These are phyloP conservation scores for Cyclophora punctaria DNA, from an alignment of 2,888 invertebrate genomes.

Conservation along the genomic window DNA sequence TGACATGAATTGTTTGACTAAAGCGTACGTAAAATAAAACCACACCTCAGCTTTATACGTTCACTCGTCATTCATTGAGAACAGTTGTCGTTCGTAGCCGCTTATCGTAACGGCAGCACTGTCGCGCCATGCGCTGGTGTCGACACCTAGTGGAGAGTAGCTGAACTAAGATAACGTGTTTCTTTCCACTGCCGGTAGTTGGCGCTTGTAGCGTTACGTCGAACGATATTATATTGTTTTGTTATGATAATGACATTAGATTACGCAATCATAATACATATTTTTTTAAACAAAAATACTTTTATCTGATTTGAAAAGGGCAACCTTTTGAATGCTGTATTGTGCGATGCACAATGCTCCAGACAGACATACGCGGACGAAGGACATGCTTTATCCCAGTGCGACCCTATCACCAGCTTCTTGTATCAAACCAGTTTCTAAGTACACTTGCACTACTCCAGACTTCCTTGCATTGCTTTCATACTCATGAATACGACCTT, in stretches of 20 bases:
- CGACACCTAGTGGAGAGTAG: constrained; percentile 65
- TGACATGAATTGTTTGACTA: constrained; percentile 39
- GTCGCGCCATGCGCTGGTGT: constrained; percentile 16
- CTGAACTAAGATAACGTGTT: constrained; percentile 34
- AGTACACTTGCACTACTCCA: constrained; percentile 55
- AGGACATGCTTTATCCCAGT: constrained; percentile 50
- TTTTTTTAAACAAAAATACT: background rate
- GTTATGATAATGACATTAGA: no score
- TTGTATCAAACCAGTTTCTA: constrained; percentile 43
- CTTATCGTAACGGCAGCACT: constrained; percentile 36
- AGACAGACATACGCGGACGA: constrained; percentile 37
- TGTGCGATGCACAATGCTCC: constrained; percentile 40
- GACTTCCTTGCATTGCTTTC: constrained; percentile 38
- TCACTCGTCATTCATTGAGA: constrained; percentile 58
- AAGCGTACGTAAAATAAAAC: constrained; percentile 38
- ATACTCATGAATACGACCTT: constrained; percentile 27
- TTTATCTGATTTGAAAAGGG: constrained; percentile 9
- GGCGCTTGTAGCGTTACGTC: constrained; percentile 25
- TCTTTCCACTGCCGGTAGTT: constrained; percentile 35
- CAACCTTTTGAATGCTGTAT: constrained; percentile 10
- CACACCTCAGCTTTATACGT: constrained; percentile 43
- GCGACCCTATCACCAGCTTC: constrained; percentile 22
- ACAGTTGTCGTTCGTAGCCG: constrained; percentile 32
- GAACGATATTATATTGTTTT: background rate
- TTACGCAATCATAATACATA: background rate